phyloP scores from a whole-genome alignment of 2,797 vertebrate species.

The Enteromius viviparus region DNA sequence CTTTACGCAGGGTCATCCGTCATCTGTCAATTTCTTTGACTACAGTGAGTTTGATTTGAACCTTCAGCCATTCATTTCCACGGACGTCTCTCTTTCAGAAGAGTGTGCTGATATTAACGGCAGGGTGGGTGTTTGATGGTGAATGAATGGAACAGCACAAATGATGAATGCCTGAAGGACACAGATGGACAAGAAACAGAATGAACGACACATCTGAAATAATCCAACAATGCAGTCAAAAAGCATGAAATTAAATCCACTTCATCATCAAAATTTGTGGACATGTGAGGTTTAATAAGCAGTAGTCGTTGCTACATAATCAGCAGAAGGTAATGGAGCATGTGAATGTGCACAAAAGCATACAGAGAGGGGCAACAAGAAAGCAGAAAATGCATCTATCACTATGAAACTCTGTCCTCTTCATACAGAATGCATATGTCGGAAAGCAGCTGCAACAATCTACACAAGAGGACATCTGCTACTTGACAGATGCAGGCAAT shows the following conservation, averaged over 20 bases:
- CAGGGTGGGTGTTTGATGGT: slow-evolving; percentile 44
- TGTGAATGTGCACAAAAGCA: background rate
- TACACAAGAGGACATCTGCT: slow-evolving; percentile 7
- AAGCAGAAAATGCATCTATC: background rate
- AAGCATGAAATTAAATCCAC: slow-evolving; percentile 14
- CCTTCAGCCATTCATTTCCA: slow-evolving; percentile 41
- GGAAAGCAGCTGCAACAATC: slow-evolving; percentile 3
- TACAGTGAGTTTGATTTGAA: slow-evolving; percentile 19
- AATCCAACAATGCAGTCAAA: slow-evolving; percentile 16
- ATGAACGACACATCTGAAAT: slow-evolving; percentile 20
- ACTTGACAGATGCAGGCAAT: slow-evolving; percentile 26
- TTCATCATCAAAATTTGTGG: slow-evolving; percentile 12
- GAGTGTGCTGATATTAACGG: slow-evolving; percentile 40
- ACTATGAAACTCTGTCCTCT: background rate
- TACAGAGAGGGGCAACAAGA: background rate
- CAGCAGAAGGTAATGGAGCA: background rate
- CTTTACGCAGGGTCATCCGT: slow-evolving; percentile 39
- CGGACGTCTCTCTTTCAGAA: slow-evolving; percentile 41
- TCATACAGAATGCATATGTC: background rate
- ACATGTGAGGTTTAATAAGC: slow-evolving; percentile 25
- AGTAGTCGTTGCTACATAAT: slow-evolving; percentile 12
- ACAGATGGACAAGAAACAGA: slow-evolving; percentile 23
- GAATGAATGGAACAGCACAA: slow-evolving; percentile 15
- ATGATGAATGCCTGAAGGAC: slow-evolving; percentile 47
- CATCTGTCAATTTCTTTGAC: slow-evolving; percentile 53